Evolutionary conservation across 2,113 vertebrate genomes (phyloP).

Genomic region (Corythaixoides concolor): DNA sequence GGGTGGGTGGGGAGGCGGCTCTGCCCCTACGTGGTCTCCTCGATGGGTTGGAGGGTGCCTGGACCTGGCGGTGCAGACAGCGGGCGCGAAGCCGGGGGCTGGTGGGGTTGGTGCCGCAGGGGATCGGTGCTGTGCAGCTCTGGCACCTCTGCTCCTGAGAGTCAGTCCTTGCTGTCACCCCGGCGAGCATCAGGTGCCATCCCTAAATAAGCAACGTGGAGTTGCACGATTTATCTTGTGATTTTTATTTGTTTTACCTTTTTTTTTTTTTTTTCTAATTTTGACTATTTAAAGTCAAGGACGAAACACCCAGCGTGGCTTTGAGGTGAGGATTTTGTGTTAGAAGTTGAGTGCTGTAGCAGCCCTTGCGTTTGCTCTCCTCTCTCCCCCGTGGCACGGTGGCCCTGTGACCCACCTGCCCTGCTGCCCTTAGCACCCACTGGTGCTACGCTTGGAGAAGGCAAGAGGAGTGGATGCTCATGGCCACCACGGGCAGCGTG

Average conservation of each 20-base stretch:
- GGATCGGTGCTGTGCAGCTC: neutral
- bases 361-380: neutral
- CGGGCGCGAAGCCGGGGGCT: neutral
- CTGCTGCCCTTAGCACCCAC: neutral
- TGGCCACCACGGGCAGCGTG: neutral
- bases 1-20: neutral
- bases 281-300: neutral
- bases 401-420: neutral
- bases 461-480: neutral
- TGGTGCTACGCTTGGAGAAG: neutral
- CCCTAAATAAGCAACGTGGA: neutral
- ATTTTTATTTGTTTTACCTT: no score
- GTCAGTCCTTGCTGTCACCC: neutral
- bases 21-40: neutral
- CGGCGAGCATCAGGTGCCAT: accelerated
- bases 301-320: neutral
- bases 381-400: neutral
- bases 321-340: neutral
- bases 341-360: neutral
- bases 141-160: neutral
- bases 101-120: neutral
- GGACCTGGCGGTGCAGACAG: accelerated
- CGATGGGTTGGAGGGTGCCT: neutral
- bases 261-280: neutral
- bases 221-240: neutral